Evolutionary conservation across 2,113 vertebrate species (phyloP), one percentile per base, ranked within the genome.

Genomic region (Lophotis ruficrista): DNA sequence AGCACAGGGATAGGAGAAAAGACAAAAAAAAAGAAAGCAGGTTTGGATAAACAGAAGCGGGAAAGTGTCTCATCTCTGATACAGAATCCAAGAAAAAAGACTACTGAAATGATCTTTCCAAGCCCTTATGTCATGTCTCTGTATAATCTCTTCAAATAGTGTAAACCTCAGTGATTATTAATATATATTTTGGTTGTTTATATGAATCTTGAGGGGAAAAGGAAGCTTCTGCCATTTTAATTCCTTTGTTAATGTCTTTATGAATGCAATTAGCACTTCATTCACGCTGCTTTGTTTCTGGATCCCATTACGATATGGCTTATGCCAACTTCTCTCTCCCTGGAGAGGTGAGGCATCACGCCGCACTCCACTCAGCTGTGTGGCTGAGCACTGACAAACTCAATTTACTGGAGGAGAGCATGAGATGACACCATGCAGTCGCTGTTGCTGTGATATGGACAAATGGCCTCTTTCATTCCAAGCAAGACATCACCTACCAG

Each of bases 181-280:
- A 93, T 94, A 69, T 60, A 81, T 66, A 43, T 95, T 95, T 92
- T 81, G 21, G 53, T 86, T 91, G 71, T 94, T 96, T 89, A 65
- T 90, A 72, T 93, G 89, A 94, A 93, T 83, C 93, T 95, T 92
- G 94, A 95, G 88, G 69, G 90, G 92, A 82, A 95, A 87, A 89
- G 35, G 93, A 97, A 94, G 97, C 95, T 91, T 94, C 97, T 98
- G 97, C 97, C 96, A 96, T 97, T 98, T 98, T 98, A 97, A 97
- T 98, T 98, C 97, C 97, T 98, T 98, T 98, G 98, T 98, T 98
- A 98, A 98, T 97, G 94, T 98, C 98, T 98, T 98, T 97, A 98
- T 98, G 97, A 98, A 98, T 98, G 97, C 98, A 98, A 98, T 98
- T 98, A 98, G 97, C 97, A 98, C 98, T 98, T 98, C 97, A 98